Evolutionary conservation across 1,140 invertebrate genomes (phyloP).

Genomic region (Calliphora vicina): DNA sequence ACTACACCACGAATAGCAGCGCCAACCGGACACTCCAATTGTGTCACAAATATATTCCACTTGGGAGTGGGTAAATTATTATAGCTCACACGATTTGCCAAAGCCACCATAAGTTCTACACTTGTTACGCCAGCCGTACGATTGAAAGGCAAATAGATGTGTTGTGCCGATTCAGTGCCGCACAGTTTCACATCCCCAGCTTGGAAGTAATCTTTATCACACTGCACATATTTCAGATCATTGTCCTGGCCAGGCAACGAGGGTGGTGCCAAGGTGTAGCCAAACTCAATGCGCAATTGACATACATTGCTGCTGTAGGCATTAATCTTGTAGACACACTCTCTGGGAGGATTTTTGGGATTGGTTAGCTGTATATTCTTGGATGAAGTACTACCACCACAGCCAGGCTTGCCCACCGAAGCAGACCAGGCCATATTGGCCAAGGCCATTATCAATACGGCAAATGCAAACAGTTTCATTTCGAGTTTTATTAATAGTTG

Average conservation of each 20-base stretch:
- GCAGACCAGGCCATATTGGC: conserved; percentile 39
- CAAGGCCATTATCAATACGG: background rate
- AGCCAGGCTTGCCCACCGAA: conserved; percentile 48
- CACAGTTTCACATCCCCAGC: conserved; percentile 49
- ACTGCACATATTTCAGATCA: conserved; percentile 46
- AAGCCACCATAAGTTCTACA: conserved; percentile 43
- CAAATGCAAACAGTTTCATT: no score
- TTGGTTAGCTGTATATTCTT: conserved; percentile 53
- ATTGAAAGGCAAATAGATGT: conserved; percentile 59
- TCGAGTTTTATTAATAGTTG: no score
- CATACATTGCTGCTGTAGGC: conserved; percentile 54
- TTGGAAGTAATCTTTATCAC: conserved; percentile 50
- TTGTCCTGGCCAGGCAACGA: background rate
- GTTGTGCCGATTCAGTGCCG: conserved; percentile 52
- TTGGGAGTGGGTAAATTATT: conserved; percentile 38
- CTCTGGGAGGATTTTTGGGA: conserved; percentile 47
- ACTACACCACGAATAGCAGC: conserved; percentile 30
- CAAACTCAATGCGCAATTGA: conserved; percentile 55
- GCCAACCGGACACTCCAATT: conserved; percentile 50
- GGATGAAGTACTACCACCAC: conserved; percentile 48
- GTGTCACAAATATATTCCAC: conserved; percentile 50
- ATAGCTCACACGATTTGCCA: conserved; percentile 47
- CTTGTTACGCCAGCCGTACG: conserved; percentile 44
- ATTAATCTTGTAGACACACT: conserved; percentile 51
- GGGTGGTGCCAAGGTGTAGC: conserved; percentile 49